Base-by-base conservation (phyloP, 2,888 invertebrate genomes). In the Drosophila neonasuta region DNA sequence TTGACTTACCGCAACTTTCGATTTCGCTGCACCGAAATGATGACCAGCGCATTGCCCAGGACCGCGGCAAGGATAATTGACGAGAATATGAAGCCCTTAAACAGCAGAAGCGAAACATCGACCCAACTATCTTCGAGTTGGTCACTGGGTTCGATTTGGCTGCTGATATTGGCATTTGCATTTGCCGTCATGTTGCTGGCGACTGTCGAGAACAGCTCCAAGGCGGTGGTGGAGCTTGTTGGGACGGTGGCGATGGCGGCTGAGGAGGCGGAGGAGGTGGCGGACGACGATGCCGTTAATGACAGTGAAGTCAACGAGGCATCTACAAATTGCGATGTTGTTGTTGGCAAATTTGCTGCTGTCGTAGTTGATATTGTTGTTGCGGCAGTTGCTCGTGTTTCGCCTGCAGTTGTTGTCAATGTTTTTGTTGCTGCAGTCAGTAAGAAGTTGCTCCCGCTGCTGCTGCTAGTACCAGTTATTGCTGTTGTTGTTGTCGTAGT, bases 61-160 rank as follows among this genome's bases (percentile, higher is more conserved):
- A 97, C 94, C 32, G 98, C 98, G 76, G 96, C 95, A 61, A 96
- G 93, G 88, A 98, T 98, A 90, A 98, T 97, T 79, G 94, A 94
- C 64, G 95, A 93, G 93, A 97, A 97, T 80, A 96, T 92, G 87
- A 95, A 93, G 64, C 94, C 95, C 90, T 96, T 96, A 80, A 95
- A 91, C 71, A 95, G 92, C 80, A 95, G 91, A 41, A 94, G 87
- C 67, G 95, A 89, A 46, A 93, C 88, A 41, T 92, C 92, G 48
- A 92, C 88, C 93, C 93, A 94, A 79, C 85, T 88, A 70, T 89
- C 88, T 44, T 86, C 76, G 54, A 62, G 61, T 15, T 59, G 63
- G 5, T 60, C 66, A 24, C 58, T 42, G 20, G 39, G 32, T 4
- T 67, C 79, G 58, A 46, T 48, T 36, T 64, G 20, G 63, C 49